Evolutionary conservation across 2,888 invertebrate species (phyloP), one percentile per base, ranked within the genome.

Genomic region (Machimus atricapillus): DNA sequence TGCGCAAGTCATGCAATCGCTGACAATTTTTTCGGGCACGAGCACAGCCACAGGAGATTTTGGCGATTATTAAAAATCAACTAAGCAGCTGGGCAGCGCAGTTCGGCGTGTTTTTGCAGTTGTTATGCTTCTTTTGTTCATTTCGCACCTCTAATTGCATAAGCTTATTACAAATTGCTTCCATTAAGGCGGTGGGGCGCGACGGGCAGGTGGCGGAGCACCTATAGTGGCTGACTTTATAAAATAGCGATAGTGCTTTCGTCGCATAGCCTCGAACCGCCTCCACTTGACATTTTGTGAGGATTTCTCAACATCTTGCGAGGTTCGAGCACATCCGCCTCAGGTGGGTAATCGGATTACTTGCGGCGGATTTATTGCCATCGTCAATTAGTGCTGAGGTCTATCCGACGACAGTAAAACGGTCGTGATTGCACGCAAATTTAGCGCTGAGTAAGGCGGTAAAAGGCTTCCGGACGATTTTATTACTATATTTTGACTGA

Each of bases 241-340:
- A n/a, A n/a, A 9, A n/a, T 4, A 52, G 52, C 52, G n/a, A 52
- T 52, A 52, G 56, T 82, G 82, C 82, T 58, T 82, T 82, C 82
- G 40, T 82, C 66, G 82, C 12, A 12, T 14, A 82, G 23, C 82
- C 82, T 82, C 82, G 82, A 82, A 56, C 82, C 82, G 82, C 82
- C 82, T 66, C 82, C 66, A 82, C 82, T 82, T 82, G 82, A 82
- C 82, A 82, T 82, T 82, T 82, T 52, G 40, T 31, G 82, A 82
- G 58, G 82, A 82, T 82, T 82, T 37, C 82, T 82, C 58, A 82
- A 82, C 58, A 52, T 79, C 40, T 78, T 27, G 31, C 81, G 56
- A 82, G 82, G 82, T 82, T 82, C 19, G 37, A 2, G 58, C 12
- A 82, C 58, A 82, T 82, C 82, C 82, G 82, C 82, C 58, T 82